phyloP scores from a whole-genome alignment of 2,797 vertebrate species.

The Vespertilio murinus region DNA sequence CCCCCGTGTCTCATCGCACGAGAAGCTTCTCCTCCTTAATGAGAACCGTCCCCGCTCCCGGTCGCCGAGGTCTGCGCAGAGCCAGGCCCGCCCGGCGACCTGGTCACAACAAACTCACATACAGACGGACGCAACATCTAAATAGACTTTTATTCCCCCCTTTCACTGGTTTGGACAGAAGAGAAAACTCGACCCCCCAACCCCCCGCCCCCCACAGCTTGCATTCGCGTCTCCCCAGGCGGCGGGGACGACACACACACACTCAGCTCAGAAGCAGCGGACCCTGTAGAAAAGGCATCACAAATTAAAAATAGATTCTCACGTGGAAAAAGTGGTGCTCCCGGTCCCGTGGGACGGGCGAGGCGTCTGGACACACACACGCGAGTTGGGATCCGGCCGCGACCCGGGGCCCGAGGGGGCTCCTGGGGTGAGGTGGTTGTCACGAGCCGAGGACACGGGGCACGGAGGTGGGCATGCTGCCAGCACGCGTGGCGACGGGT shows the following conservation, averaged over 20 bases:
- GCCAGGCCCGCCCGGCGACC: no score
- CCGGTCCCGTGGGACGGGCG: conserved; percentile 54
- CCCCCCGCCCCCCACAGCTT: background rate
- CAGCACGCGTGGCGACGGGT: background rate
- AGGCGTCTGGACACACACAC: conserved; percentile 21
- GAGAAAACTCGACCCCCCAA: conserved; percentile 53
- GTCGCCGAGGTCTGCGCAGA: no score
- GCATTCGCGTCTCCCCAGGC: conserved; percentile 50
- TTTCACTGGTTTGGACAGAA: conserved; percentile 71
- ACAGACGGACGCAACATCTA: conserved; percentile 61
- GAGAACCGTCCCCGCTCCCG: no score
- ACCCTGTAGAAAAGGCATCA: conserved; percentile 77
- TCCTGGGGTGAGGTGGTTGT: background rate
- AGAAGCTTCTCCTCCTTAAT: background rate
- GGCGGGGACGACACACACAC: background rate
- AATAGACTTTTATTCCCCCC: conserved; percentile 74
- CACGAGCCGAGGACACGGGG: background rate
- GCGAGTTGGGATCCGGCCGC: conserved; percentile 16
- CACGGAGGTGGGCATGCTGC: background rate
- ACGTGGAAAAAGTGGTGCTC: conserved; percentile 76
- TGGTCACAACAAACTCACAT: background rate
- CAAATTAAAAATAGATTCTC: conserved; percentile 81
- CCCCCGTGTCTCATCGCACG: background rate
- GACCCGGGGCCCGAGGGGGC: background rate
- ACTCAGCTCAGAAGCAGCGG: conserved; percentile 70